Evolutionary conservation across 23 tunicate genomes (phyloP).

Genomic region (Styela clava): DNA sequence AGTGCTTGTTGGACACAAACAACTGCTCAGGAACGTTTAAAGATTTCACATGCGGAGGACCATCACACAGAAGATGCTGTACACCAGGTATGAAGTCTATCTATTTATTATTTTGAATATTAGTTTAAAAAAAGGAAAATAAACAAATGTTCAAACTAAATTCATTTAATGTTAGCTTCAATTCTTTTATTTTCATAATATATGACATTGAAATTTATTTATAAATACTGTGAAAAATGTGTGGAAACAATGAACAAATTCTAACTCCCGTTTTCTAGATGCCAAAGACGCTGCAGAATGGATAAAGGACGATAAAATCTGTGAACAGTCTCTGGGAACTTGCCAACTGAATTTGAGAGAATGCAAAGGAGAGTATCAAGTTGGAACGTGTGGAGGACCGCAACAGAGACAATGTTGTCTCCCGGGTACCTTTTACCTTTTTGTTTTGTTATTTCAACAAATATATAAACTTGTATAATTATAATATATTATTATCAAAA

Average conservation of each 20-base stretch:
- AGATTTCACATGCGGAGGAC: slow-evolving; percentile 36
- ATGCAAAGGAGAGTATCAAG: slow-evolving; percentile 39
- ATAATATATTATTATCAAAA: too few relatives aligned
- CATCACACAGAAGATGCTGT: slow-evolving; percentile 34
- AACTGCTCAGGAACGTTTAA: slow-evolving; percentile 24
- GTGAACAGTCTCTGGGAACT: slow-evolving; percentile 19
- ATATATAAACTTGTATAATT: too few relatives aligned
- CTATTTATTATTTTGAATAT: too few relatives aligned
- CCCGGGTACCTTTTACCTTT: too few relatives aligned
- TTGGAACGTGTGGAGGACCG: slow-evolving; percentile 48
- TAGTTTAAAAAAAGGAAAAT: neutral
- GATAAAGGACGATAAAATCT: slow-evolving; percentile 18
- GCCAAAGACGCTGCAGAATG: slow-evolving; percentile 2
- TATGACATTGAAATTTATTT: too few relatives aligned
- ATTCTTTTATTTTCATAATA: too few relatives aligned
- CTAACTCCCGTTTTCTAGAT: too few relatives aligned
- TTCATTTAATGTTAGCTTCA: too few relatives aligned
- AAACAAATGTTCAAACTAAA: neutral
- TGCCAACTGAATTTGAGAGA: slow-evolving; percentile 22
- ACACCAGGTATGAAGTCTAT: slow-evolving; percentile 26
- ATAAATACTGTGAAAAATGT: too few relatives aligned
- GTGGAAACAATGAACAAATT: too few relatives aligned
- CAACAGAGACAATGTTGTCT: slow-evolving; percentile 37
- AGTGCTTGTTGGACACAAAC: slow-evolving; percentile 32
- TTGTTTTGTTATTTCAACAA: too few relatives aligned